Conservation (phyloP, 2,888 invertebrate species). For the Malthinus seriepunctatus region DNA sequence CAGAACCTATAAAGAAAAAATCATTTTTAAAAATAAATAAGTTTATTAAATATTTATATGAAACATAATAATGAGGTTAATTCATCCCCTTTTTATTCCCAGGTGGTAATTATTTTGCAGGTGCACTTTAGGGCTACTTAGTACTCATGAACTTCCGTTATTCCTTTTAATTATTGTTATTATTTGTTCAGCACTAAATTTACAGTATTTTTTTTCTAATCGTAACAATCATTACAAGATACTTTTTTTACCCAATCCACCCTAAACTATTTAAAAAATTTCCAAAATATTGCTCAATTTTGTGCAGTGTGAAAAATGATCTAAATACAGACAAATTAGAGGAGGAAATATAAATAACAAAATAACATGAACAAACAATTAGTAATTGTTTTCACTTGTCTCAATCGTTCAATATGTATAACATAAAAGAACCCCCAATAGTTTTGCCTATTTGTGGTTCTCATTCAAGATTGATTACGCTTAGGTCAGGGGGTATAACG, state of each 20-base stretch:
- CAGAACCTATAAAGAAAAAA: slow-evolving; percentile 55
- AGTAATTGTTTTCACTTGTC: slow-evolving; percentile 20
- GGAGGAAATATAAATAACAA: background rate
- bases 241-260: too few relatives aligned
- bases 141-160: slow-evolving; percentile 8
- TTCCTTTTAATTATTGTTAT: slow-evolving; percentile 9
- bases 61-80: slow-evolving; percentile 5
- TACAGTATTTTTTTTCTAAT: background rate
- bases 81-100: slow-evolving; percentile 11
- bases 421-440: slow-evolving; percentile 11
- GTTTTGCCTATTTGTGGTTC: slow-evolving; percentile 22
- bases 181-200: slow-evolving; percentile 5
- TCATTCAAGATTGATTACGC: slow-evolving; percentile 56
- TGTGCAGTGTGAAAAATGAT: background rate
- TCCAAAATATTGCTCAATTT: background rate
- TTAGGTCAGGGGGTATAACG: slow-evolving; percentile 44
- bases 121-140: slow-evolving; percentile 1
- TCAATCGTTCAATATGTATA: slow-evolving; percentile 7
- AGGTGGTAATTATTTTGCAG: slow-evolving; percentile 10
- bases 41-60: background rate
- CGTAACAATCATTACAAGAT: background rate
- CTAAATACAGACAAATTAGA: background rate
- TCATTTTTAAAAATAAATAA: too few relatives aligned
- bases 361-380: slow-evolving; percentile 17
- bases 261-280: background rate